Percentiles rank a stretch among this genome's conserved stretches.
Conservation (phyloP, 1,140 invertebrate species). For the Heliconius himera region DNA sequence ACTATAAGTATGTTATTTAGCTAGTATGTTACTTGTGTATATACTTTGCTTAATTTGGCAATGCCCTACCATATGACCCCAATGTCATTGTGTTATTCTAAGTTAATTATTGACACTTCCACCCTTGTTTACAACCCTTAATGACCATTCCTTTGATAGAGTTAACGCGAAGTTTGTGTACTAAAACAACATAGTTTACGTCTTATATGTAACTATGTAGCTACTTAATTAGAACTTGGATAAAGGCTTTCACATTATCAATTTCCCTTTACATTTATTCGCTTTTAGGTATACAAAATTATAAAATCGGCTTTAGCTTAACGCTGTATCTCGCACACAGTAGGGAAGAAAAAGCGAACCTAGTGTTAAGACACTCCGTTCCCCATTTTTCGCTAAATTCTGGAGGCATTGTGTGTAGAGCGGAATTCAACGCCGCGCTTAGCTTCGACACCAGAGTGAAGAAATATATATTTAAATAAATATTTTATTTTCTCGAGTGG, state of each 20-base stretch:
- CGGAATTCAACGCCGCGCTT: too few relatives aligned
- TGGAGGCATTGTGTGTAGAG: too few relatives aligned
- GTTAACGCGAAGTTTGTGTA: slow-evolving; percentile 8
- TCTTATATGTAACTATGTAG: neutral
- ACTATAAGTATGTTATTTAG: neutral
- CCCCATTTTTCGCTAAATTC: too few relatives aligned
- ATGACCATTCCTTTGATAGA: slow-evolving; percentile 19
- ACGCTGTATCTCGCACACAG: too few relatives aligned
- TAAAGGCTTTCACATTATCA: neutral
- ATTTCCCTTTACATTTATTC: too few relatives aligned
- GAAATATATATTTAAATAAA: too few relatives aligned
- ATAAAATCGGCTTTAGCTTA: neutral
- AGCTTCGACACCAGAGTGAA: too few relatives aligned
- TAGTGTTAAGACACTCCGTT: too few relatives aligned
- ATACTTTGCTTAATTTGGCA: neutral
- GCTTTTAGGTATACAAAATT: neutral
- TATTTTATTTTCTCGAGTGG: too few relatives aligned
- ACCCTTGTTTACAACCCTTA: slow-evolving; percentile 33
- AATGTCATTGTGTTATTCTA: slow-evolving; percentile 38
- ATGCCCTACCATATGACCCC: slow-evolving; percentile 23
- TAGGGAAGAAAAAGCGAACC: too few relatives aligned
- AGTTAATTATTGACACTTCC: slow-evolving; percentile 52
- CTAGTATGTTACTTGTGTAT: neutral
- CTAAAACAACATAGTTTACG: neutral
- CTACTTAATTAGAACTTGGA: neutral